Evolutionary conservation across 2,888 invertebrate genomes (phyloP).

Genomic region (Tachina fera): DNA sequence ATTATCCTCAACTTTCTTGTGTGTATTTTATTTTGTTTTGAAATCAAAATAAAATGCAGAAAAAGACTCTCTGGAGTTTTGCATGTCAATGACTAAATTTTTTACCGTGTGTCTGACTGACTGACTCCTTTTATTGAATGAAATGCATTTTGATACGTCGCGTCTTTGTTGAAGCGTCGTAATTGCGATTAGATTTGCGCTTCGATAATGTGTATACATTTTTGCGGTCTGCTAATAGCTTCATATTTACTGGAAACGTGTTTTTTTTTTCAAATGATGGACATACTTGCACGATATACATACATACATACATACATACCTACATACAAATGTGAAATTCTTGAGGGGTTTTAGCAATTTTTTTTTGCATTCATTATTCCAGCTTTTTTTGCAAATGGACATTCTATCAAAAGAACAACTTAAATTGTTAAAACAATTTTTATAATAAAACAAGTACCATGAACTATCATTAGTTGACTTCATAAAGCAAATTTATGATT

Average conservation of each 20-base stretch:
- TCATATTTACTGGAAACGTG: constrained; percentile 35
- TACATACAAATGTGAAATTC: constrained; percentile 7
- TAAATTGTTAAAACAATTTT: constrained; percentile 48
- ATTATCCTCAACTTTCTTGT: background rate
- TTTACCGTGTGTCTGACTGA: constrained; percentile 25
- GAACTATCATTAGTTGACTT: constrained; percentile 20
- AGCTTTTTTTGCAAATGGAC: constrained; percentile 63
- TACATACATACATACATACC: background rate
- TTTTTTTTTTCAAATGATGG: constrained; percentile 53
- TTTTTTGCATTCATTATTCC: constrained; percentile 45
- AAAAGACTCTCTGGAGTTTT: constrained; percentile 64
- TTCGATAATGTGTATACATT: constrained; percentile 66
- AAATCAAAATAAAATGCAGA: constrained; percentile 64
- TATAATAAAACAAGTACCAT: background rate
- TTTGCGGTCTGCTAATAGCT: constrained; percentile 54
- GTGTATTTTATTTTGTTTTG: constrained; percentile 11
- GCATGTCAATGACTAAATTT: constrained; percentile 55
- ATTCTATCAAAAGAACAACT: constrained; percentile 56
- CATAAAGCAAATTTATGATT: background rate
- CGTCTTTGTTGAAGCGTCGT: constrained; percentile 73
- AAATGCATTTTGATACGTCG: constrained; percentile 60
- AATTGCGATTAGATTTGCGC: constrained; percentile 77
- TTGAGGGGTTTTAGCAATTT: constrained; percentile 36
- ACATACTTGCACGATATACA: constrained; percentile 62
- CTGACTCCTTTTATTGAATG: constrained; percentile 41